Conservation (phyloP, 2,113 vertebrate genomes). For the zebrafish (Danio rerio) region GRCz12tu NC_133187.1:30456501-30457000, state of each 20-base stretch:
- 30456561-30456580: no score
- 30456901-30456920: not conserved
- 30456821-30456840: slow-evolving; percentile 9
- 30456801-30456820: not conserved
- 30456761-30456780: not conserved
- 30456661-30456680: no score
- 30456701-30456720: not conserved
- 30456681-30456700: not conserved
- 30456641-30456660: no score
- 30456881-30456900: not conserved
- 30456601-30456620: no score
- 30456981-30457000: not conserved
- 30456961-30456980: not conserved
- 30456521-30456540: no score
- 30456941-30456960: slow-evolving; percentile 10
- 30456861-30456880: not conserved
- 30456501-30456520: no score
- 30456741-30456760: not conserved
- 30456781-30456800: not conserved
- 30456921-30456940: not conserved
- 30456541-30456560: no score
- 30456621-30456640: no score
- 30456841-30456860: not conserved
- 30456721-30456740: not conserved
- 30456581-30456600: no score